Conservation (phyloP, 1,140 invertebrate species). For the Hypsibius dujardini region DNA sequence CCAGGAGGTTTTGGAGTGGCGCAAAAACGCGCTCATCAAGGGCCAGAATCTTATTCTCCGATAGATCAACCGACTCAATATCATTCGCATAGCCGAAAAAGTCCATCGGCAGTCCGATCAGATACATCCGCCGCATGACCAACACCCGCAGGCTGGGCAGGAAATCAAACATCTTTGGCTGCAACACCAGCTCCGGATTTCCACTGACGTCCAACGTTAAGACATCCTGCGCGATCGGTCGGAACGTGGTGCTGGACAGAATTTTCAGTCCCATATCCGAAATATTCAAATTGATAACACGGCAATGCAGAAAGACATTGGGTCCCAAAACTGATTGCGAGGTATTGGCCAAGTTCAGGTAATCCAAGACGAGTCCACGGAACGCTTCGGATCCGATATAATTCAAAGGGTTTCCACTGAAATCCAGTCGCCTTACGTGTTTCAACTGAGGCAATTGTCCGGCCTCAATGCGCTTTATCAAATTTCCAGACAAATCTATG, state of each 20-base stretch:
- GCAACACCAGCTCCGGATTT: background rate
- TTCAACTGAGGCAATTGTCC: background rate
- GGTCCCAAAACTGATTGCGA: background rate
- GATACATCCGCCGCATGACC: background rate
- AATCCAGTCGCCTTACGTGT: background rate
- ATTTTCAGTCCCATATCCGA: background rate
- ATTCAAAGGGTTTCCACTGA: background rate
- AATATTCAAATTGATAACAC: background rate
- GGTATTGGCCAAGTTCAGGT: background rate
- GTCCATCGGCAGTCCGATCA: background rate
- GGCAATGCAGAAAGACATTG: background rate
- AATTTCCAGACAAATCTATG: slow-evolving; percentile 2
- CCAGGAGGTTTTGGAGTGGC: background rate
- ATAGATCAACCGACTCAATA: background rate
- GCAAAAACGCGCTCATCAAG: background rate
- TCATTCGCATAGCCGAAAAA: background rate
- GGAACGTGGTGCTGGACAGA: background rate
- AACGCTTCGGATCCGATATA: background rate
- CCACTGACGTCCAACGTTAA: background rate
- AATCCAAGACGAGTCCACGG: background rate
- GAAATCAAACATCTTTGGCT: background rate
- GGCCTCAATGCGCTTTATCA: background rate
- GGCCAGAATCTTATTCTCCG: background rate
- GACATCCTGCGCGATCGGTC: background rate
- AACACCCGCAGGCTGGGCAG: background rate